A percentile compares a stretch with the other conserved stretches of the same genome.
Evolutionary conservation across 2,888 invertebrate genomes (phyloP).

Genomic region (Trachelus troglodyta): DNA sequence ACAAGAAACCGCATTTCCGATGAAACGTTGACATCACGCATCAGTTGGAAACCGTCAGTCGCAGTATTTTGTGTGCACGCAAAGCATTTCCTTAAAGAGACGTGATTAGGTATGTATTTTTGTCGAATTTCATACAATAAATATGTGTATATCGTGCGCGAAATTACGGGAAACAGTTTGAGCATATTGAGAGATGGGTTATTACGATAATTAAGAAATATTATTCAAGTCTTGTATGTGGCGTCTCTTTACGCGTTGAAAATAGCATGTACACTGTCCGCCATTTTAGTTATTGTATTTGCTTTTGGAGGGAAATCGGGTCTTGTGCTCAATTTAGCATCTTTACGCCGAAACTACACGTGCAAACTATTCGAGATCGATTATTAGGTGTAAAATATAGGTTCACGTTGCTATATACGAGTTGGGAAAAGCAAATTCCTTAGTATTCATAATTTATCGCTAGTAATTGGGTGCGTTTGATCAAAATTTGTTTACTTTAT

Average conservation of each 20-base stretch:
- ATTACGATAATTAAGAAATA: not conserved
- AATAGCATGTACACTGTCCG: constrained; percentile 38
- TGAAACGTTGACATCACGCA: constrained; percentile 15
- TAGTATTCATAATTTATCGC: not conserved
- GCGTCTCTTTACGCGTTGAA: constrained; percentile 43
- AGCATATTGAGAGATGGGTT: not conserved
- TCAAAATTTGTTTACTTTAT: not conserved
- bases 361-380: not conserved
- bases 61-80: constrained; percentile 3
- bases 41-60: constrained; percentile 30
- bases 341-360: not conserved
- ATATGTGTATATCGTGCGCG: not conserved
- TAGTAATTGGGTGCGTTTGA: not conserved
- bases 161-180: not conserved
- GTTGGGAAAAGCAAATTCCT: not conserved
- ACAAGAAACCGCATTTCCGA: constrained; percentile 6
- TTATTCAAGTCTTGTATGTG: constrained; percentile 3
- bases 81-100: not conserved
- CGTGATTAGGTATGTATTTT: constrained; percentile 21
- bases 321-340: not conserved
- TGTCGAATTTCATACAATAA: not conserved
- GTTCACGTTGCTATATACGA: not conserved
- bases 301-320: constrained; percentile 60
- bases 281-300: constrained; percentile 58
- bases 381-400: not conserved